These are phyloP conservation scores for Vannuccia rotundouncinata DNA, from an alignment of 2,888 invertebrate species.

Conservation along the genomic window DNA sequence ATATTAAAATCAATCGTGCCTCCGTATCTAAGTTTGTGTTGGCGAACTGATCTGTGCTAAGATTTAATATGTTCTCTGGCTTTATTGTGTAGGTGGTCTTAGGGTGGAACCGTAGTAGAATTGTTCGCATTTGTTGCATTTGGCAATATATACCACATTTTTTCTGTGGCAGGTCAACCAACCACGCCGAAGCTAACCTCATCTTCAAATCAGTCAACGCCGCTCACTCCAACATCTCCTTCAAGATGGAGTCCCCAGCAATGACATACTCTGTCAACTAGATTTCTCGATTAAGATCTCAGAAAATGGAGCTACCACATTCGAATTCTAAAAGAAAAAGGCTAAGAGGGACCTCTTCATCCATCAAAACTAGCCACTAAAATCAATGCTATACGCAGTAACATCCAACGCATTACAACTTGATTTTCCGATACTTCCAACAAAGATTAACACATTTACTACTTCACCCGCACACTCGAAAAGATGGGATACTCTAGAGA, in stretches of 20 bases:
- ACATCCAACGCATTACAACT: conserved; percentile 12
- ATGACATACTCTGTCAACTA: not conserved
- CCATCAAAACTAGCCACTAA: conserved; percentile 8
- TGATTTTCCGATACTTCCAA: not conserved
- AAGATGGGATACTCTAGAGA: not conserved
- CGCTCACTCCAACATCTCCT: conserved; percentile 12
- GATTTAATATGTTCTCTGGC: too few relatives aligned
- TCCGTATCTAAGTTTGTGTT: too few relatives aligned
- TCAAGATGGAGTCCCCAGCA: conserved; percentile 11
- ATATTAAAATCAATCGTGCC: too few relatives aligned
- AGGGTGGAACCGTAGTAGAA: too few relatives aligned
- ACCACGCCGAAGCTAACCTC: too few relatives aligned
- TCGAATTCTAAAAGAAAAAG: conserved; percentile 20
- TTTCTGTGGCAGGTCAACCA: too few relatives aligned
- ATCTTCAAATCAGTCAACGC: too few relatives aligned
- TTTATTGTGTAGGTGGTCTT: too few relatives aligned
- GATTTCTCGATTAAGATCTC: conserved; percentile 7
- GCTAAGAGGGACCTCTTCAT: conserved; percentile 15
- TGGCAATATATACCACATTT: too few relatives aligned
- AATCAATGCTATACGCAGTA: conserved; percentile 16
- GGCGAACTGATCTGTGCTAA: too few relatives aligned
- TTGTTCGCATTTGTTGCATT: too few relatives aligned
- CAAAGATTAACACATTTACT: not conserved
- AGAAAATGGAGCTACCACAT: conserved; percentile 1
- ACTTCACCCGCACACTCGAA: not conserved